Evolutionary conservation across 2,888 invertebrate species (phyloP), one percentile per base, ranked within the genome.

Genomic region (Germaria angustata): DNA sequence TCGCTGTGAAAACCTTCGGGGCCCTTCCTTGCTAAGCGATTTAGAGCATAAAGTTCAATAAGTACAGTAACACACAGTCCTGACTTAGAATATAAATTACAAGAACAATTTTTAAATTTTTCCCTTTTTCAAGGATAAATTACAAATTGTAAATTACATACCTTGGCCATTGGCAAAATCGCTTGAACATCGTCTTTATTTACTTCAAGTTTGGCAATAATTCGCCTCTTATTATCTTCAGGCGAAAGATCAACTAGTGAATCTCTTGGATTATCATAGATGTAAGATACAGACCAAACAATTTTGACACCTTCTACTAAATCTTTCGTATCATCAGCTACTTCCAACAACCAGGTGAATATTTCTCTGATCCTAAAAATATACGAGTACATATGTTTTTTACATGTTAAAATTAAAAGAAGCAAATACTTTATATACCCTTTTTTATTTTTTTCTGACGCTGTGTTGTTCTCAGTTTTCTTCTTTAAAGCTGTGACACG

Each of bases 111-210:
- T n/a, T n/a, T n/a, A n/a, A n/a, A n/a, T n/a, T n/a, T n/a, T n/a
- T n/a, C n/a, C n/a, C n/a, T n/a, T n/a, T n/a, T n/a, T n/a, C n/a
- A n/a, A n/a, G n/a, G n/a, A n/a, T n/a, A n/a, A n/a, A n/a, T n/a
- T n/a, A n/a, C n/a, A n/a, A n/a, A n/a, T n/a, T n/a, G n/a, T n/a
- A n/a, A 36, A 7, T 13, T 66, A 76, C 51, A 34, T 84, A 97
- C 97, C 95, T 98, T 98, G 79, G 97, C 97, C 90, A 98, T 97
- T 15, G 98, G 97, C 24, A 98, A 93, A 13, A 98, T 97, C 20
- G 97, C 96, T 91, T 97, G 97, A 80, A 97, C 97, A 88, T 97
- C 97, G 90, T 98, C 98, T 90, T 98, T 98, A 90, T 97, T 96
- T 83, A 98, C 96, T 88, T 97, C 96, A 57, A 98, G 93, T 85